Evolutionary conservation across 1,140 invertebrate species (phyloP).

Genomic region (Sinella curviseta): DNA sequence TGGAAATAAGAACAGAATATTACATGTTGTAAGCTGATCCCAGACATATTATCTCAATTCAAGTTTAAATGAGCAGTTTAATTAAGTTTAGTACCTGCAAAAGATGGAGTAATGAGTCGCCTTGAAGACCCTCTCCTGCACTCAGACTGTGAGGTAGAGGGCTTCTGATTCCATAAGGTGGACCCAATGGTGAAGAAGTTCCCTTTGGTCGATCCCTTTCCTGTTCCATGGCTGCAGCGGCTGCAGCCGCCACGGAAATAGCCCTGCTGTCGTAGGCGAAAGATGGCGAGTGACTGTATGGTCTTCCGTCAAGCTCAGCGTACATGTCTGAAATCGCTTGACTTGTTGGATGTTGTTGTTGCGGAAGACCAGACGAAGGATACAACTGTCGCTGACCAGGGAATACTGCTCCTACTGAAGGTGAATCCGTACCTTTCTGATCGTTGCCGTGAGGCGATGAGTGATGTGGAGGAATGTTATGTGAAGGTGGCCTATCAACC

Average conservation of each 20-base stretch:
- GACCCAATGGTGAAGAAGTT: conserved; percentile 54
- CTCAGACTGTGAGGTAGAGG: conserved; percentile 54
- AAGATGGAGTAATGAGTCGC: conserved; percentile 74
- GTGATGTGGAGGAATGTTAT: conserved; percentile 59
- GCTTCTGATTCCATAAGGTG: conserved; percentile 36
- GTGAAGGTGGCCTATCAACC: conserved; percentile 38
- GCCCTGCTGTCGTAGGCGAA: conserved; percentile 59
- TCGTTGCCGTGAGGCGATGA: conserved; percentile 59
- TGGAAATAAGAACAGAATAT: conserved; percentile 53
- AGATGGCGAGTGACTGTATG: conserved; percentile 53
- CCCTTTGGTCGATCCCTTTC: not conserved
- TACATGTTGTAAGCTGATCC: not conserved
- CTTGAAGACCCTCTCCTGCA: conserved; percentile 65
- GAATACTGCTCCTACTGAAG: conserved; percentile 71
- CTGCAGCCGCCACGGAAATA: conserved; percentile 44
- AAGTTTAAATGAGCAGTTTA: conserved; percentile 7
- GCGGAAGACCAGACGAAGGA: conserved; percentile 48
- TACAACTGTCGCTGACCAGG: conserved; percentile 57
- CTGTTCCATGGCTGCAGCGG: conserved; percentile 42
- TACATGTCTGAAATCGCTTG: conserved; percentile 46
- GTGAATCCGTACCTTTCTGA: conserved; percentile 70
- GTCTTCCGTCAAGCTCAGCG: conserved; percentile 37
- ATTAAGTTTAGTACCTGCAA: conserved; percentile 61
- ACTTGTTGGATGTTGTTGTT: conserved; percentile 38
- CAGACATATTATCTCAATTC: conserved; percentile 51